Evolutionary conservation across 2,797 vertebrate genomes (phyloP).

Genomic region (Tragelaphus eurycerus): DNA sequence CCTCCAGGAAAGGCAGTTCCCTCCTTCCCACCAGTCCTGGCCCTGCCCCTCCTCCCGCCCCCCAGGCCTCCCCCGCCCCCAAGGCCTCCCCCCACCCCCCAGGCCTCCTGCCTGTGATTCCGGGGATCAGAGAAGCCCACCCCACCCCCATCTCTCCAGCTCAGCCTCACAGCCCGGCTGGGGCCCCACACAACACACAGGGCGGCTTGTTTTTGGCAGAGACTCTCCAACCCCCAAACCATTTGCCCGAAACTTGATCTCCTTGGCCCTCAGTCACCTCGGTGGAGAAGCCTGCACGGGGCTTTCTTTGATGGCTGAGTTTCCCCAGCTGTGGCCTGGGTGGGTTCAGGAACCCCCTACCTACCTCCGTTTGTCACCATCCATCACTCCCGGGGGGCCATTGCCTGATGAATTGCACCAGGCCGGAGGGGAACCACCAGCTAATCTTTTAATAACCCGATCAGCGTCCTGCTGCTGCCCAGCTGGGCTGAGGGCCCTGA

Average conservation of each 20-base stretch:
- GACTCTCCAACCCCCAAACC: slow-evolving; percentile 10
- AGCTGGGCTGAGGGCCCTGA: slow-evolving; percentile 49
- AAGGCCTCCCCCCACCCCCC: background rate
- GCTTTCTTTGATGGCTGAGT: slow-evolving; percentile 79
- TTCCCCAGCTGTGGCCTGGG: slow-evolving; percentile 59
- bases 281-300: background rate
- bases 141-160: background rate
- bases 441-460: slow-evolving; percentile 79
- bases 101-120: background rate
- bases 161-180: background rate
- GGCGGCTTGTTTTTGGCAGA: background rate
- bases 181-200: slow-evolving; percentile 48
- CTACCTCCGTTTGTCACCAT: slow-evolving; percentile 77
- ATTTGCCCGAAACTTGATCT: slow-evolving; percentile 81
- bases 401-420: slow-evolving; percentile 60
- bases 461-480: slow-evolving; percentile 66
- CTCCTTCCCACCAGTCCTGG: background rate
- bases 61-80: background rate
- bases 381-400: slow-evolving; percentile 70
- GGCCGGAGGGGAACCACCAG: slow-evolving; percentile 39
- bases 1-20: background rate
- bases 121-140: slow-evolving; percentile 18
- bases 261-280: slow-evolving; percentile 80
- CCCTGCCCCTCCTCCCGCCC: background rate
- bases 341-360: slow-evolving; percentile 70